Evolutionary conservation across 2,797 vertebrate species (phyloP), one percentile per base, ranked within the genome.

Genomic region (Rousettus madagascariensis): DNA sequence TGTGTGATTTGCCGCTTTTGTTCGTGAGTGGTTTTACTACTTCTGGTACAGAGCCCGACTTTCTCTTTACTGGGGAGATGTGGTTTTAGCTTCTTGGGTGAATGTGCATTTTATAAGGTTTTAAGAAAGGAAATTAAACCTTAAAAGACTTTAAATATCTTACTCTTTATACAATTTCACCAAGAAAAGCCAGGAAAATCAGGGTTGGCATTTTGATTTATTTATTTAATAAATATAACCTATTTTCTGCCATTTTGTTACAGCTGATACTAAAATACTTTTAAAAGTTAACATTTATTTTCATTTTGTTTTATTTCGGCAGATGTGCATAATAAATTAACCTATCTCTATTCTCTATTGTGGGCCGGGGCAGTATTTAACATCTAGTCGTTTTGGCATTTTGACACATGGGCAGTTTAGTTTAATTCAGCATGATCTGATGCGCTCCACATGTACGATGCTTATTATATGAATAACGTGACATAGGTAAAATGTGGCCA

Each of bases 241-340:
- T 96, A 24, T 97, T 97, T 98, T 96, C 91, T 90, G 79, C 94
- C 84, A 57, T 96, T 97, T 97, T 97, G 30, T 98, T 97, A 97
- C 96, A 87, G 74, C 80, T 97, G 75, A 6, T 96, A 65, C 38
- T 86, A 94, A 69, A 65, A 71, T 94, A 16, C 72, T 97, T 97
- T 94, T 57, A 75, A 97, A 98, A 92, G 71, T 96, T 93, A 94
- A 83, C 65, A 36, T 97, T 98, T 53, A 33, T 97, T 98, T 97
- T 86, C 53, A 94, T 97, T 97, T 96, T 89, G 43, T 96, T 97
- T 79, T 11, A 95, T 97, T 97, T 97, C 79, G 96, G 95, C 78
- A 97, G 95, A 97, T 96, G 77, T 98, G 66, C 59, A 19, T 89
- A 78, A 80, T 97, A 96, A 96, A 82, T 36, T 86, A 96, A 72